Percentiles rank a stretch among this genome's conserved stretches.
Conservation (phyloP, 2,113 vertebrate genomes). For the Ancistrus triradiatus region DNA sequence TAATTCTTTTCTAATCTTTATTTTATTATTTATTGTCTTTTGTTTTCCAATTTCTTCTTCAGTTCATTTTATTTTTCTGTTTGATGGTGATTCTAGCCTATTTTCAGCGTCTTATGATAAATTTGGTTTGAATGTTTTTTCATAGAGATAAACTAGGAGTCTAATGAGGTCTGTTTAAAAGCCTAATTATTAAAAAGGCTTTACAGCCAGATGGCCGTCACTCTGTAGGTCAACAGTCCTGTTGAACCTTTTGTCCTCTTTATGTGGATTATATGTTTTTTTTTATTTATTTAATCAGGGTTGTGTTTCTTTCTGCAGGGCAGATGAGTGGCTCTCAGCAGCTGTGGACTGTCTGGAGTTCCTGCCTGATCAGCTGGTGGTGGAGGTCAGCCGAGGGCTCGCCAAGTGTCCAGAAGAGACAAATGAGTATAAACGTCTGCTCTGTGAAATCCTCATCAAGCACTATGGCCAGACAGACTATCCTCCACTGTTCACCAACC, state of each 20-base stretch:
- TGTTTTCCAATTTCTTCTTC: too few species aligned
- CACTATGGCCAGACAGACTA: conserved; percentile 77
- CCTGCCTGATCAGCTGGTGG: conserved; percentile 85
- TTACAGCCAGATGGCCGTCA: not conserved
- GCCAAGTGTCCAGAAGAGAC: conserved; percentile 72
- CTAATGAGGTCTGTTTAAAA: too few species aligned
- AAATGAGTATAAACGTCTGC: conserved; percentile 74
- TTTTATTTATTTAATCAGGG: not conserved
- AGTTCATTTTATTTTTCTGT: too few species aligned
- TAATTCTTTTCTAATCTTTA: too few species aligned
- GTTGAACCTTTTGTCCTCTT: conserved; percentile 6
- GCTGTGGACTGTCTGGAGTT: conserved; percentile 91
- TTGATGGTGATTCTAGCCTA: too few species aligned
- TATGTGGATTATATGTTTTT: not conserved
- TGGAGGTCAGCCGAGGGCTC: conserved; percentile 87
- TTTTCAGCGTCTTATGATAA: too few species aligned
- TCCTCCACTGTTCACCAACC: conserved; percentile 79
- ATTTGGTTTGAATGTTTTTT: too few species aligned
- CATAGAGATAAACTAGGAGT: too few species aligned
- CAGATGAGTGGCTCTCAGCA: conserved; percentile 88
- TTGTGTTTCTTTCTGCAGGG: conserved; percentile 59
- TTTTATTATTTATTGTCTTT: too few species aligned
- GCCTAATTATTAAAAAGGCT: too few species aligned
- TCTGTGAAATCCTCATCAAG: conserved; percentile 80
- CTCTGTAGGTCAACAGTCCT: conserved; percentile 9